Evolutionary conservation across 2,113 vertebrate genomes (phyloP).

Genomic region (Charina bottae): DNA sequence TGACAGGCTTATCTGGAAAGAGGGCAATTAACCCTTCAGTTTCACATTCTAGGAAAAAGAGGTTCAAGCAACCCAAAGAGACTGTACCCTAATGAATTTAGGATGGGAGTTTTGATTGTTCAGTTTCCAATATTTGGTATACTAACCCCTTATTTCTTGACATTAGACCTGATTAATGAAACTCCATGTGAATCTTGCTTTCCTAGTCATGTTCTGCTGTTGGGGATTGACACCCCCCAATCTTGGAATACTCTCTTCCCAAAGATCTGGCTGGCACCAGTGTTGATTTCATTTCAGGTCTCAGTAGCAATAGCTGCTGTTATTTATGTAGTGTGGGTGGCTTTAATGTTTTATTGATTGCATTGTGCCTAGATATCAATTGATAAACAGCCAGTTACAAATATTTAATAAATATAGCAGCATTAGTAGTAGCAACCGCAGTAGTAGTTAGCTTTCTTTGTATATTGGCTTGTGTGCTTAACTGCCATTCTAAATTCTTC

Average conservation of each 20-base stretch:
- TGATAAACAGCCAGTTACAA: not conserved
- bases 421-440: not conserved
- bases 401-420: not conserved
- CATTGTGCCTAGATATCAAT: constrained; percentile 3
- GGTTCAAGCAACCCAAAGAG: not conserved
- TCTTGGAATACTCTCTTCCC: not conserved
- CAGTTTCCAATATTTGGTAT: not conserved
- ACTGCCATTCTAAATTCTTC: not conserved
- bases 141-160: not conserved
- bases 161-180: not conserved
- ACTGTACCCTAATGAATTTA: not conserved
- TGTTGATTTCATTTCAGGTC: not conserved
- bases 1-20: not conserved
- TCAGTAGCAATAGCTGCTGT: not conserved
- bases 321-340: not conserved
- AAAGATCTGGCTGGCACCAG: not conserved
- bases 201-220: not conserved
- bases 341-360: constrained; percentile 6
- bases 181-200: not conserved
- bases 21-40: not conserved
- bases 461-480: not conserved
- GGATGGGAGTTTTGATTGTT: not conserved
- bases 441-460: not conserved
- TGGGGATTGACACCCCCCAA: not conserved
- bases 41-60: not conserved